Evolutionary conservation across 2,888 invertebrate genomes (phyloP).

Genomic region (Eilema depressum): DNA sequence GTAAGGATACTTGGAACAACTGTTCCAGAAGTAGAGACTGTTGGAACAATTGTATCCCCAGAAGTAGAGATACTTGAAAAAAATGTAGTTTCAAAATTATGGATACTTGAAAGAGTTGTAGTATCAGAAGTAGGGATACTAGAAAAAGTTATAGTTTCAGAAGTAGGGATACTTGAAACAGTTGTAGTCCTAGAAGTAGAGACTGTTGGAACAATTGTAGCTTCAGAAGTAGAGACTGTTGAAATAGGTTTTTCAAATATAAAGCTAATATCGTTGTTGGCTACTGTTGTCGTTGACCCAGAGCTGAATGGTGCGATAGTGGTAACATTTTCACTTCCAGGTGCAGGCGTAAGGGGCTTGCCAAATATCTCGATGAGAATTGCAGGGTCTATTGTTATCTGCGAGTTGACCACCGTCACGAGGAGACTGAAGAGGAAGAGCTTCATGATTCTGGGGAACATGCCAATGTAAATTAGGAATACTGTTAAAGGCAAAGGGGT

Average conservation of each 20-base stretch:
- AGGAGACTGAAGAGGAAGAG: background rate
- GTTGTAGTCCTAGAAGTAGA: too few species aligned
- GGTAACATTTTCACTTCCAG: background rate
- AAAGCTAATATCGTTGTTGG: background rate
- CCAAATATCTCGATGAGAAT: background rate
- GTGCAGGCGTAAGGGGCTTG: background rate
- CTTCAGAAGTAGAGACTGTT: background rate
- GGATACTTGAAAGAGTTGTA: background rate
- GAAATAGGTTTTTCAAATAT: background rate
- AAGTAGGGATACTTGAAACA: too few species aligned
- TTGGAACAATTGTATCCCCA: too few species aligned
- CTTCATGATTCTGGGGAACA: constrained; percentile 10
- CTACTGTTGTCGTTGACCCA: background rate
- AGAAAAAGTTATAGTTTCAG: background rate
- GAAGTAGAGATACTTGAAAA: too few species aligned
- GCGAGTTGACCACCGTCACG: background rate
- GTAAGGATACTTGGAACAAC: background rate
- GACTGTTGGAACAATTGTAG: background rate
- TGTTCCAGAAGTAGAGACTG: too few species aligned
- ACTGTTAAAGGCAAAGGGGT: too few species aligned
- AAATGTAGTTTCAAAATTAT: too few species aligned
- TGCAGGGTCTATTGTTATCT: constrained; percentile 3
- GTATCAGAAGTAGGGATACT: background rate
- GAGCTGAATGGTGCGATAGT: background rate
- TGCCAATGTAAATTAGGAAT: background rate